phyloP scores from a whole-genome alignment of 2,888 invertebrate genomes.

The Meta bourneti region DNA sequence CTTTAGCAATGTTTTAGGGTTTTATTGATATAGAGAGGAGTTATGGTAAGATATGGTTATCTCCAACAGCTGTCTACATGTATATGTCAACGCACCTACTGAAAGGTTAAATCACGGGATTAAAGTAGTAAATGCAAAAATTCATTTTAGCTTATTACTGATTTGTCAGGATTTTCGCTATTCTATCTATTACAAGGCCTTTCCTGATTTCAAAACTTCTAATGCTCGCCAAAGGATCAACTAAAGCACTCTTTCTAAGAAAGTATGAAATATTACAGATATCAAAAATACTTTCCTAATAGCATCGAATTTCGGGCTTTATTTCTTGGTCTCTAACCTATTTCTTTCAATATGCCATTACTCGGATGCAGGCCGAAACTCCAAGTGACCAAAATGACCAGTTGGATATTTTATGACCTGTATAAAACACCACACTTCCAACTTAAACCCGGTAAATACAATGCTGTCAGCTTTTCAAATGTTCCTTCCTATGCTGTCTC shows the following conservation, averaged over 20 bases:
- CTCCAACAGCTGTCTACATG: no score
- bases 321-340: not conserved
- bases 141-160: no score
- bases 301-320: not conserved
- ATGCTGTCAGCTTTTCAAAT: constrained; percentile 1
- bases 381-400: not conserved
- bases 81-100: no score
- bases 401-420: not conserved
- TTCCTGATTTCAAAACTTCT: no score
- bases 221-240: no score
- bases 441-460: not conserved
- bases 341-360: not conserved
- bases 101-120: no score
- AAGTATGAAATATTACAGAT: not conserved
- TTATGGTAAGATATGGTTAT: no score
- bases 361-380: not conserved
- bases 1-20: no score
- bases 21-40: no score
- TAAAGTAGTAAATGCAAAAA: no score
- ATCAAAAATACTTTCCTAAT: not conserved
- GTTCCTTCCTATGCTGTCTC: not conserved
- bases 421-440: not conserved
- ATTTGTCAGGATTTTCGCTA: no score
- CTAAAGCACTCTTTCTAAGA: not conserved
- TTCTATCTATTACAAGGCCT: no score